Percentiles rank a stretch among this genome's conserved stretches.
These are phyloP conservation scores for Bryconaethiops microstoma DNA, from an alignment of 2,797 vertebrate genomes.

Conservation along the genomic window DNA sequence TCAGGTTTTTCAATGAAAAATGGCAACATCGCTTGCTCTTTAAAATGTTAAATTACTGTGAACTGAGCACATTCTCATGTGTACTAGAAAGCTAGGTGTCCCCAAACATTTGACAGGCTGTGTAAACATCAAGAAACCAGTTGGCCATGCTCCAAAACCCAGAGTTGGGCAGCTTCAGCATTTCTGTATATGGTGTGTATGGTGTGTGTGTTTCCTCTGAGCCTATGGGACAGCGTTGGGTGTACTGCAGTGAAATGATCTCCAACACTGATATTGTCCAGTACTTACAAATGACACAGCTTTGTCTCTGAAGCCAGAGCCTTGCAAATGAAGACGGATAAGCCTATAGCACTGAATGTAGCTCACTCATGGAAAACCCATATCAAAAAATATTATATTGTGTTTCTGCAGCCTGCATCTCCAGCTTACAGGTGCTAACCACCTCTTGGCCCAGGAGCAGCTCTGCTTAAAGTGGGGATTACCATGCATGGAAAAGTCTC, in stretches of 20 bases:
- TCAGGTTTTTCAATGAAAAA: too few species aligned
- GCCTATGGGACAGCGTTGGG: constrained; percentile 38
- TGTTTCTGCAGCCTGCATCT: not conserved
- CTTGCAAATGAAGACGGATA: not conserved
- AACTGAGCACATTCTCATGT: too few species aligned
- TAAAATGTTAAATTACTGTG: too few species aligned
- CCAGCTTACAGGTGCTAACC: not conserved
- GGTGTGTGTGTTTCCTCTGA: constrained; percentile 53
- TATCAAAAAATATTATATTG: too few species aligned
- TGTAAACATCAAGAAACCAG: not conserved
- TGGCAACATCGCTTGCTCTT: too few species aligned
- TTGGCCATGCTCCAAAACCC: constrained; percentile 63
- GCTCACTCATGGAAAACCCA: not conserved
- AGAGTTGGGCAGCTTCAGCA: constrained; percentile 23
- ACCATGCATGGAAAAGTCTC: not conserved
- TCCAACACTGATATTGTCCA: constrained; percentile 21
- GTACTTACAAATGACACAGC: constrained; percentile 41
- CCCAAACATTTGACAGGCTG: too few species aligned
- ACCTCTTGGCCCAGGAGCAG: not conserved
- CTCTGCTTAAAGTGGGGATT: constrained; percentile 1
- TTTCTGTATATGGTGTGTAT: constrained; percentile 42
- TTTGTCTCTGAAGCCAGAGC: constrained; percentile 16
- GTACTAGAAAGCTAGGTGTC: too few species aligned
- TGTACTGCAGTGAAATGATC: constrained; percentile 37
- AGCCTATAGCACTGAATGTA: not conserved